Base-by-base conservation (phyloP, 2,888 invertebrate genomes). In the Dryococelus australis region DNA sequence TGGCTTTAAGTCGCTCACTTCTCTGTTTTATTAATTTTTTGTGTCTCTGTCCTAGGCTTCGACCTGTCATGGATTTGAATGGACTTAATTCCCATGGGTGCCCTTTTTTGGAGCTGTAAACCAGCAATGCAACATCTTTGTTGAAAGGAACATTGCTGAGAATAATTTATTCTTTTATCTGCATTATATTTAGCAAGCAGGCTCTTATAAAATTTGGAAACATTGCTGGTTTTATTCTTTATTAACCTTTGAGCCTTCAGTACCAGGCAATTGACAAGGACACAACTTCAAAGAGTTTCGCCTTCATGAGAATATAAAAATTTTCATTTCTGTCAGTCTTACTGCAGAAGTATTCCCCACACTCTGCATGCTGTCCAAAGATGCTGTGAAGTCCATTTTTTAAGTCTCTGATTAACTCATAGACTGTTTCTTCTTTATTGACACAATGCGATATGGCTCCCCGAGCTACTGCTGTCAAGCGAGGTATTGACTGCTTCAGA, bases 171-270 rank as follows among this genome's bases (percentile, higher is more conserved):
- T 16, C 65, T 20, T 16, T 65, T 65, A 65, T 16, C 65, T 65
- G 65, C 65, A 16, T 65, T 65, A 65, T 65, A 65, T 65, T 65
- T 65, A 12, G 65, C 65, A 65, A 65, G 65, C 65, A 65, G 65
- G 65, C 65, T 65, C 65, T 12, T 65, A 20, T 65, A 20, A 65
- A 20, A 65, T 65, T 65, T 16, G 6, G 65, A 8, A 65, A 20
- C 65, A 65, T 65, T 65, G 10, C 65, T 9, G 65, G 65, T 65
- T 9, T 65, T 20, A 65, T 65, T 65, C 65, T 16, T 65, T 5
- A 65, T 65, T 65, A 65, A 65, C 65, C 65, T 65, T 65, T 8
- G 65, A 65, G 65, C 65, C 65, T 65, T 65, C 65, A 65, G 65
- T 65, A 65, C 65, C 16, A 65, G 20, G 65, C 65, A 16, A 16